Conservation (phyloP, 2,888 invertebrate species). For the Tuberolachnus salignus region DNA sequence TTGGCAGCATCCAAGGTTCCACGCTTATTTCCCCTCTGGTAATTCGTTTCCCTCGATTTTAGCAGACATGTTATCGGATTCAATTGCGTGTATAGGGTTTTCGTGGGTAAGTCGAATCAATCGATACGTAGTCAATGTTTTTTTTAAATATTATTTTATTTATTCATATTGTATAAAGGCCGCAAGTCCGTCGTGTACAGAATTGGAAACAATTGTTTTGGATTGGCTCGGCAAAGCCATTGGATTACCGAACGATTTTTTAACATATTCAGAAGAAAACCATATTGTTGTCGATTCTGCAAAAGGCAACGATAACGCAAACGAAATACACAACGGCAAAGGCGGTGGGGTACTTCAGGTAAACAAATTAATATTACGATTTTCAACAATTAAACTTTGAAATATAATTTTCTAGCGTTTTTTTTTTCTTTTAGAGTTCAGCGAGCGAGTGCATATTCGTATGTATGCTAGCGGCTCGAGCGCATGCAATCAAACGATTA, state of each 20-base stretch:
- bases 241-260: slow-evolving; percentile 85
- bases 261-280: slow-evolving; percentile 72
- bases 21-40: slow-evolving; percentile 98
- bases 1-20: slow-evolving; percentile 99
- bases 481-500: slow-evolving; percentile 82
- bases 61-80: slow-evolving; percentile 95
- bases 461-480: slow-evolving; percentile 88
- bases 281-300: neutral
- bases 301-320: slow-evolving; percentile 15
- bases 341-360: slow-evolving; percentile 86
- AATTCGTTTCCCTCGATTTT: slow-evolving; percentile 96
- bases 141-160: neutral
- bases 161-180: slow-evolving; percentile 70
- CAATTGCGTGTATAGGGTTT: slow-evolving; percentile 97
- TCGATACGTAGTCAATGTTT: neutral
- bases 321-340: slow-evolving; percentile 15
- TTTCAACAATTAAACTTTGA: too few species aligned
- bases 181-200: slow-evolving; percentile 96
- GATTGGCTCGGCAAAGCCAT: slow-evolving; percentile 98
- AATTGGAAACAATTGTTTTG: slow-evolving; percentile 91
- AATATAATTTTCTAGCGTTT: too few species aligned
- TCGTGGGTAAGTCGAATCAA: slow-evolving; percentile 79
- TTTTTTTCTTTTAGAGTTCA: slow-evolving; percentile 82
- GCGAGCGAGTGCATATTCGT: slow-evolving; percentile 95
- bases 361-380: slow-evolving; percentile 59